Conservation (phyloP, 2,113 vertebrate species). For the Leucopsar rothschildi region DNA sequence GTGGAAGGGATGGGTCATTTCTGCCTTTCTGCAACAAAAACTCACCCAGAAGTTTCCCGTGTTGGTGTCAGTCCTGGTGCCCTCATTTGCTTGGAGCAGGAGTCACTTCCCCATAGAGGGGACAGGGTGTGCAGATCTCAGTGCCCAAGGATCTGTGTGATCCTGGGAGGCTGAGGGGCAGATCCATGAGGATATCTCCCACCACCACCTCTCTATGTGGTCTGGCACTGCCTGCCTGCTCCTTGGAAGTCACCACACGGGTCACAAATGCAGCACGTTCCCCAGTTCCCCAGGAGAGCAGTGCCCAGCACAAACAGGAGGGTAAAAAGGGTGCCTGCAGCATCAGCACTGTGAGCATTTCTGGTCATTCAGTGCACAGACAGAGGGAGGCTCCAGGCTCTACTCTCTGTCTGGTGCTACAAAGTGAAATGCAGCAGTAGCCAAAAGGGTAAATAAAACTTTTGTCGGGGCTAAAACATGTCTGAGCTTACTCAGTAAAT, state of each 20-base stretch:
- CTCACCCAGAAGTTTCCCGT: constrained; percentile 7
- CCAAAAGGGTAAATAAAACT: constrained; percentile 33
- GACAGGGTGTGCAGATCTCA: not conserved
- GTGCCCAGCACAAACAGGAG: not conserved
- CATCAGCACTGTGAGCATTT: constrained; percentile 27
- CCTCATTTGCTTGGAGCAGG: not conserved
- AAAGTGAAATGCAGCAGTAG: constrained; percentile 41
- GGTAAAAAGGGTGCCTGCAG: not conserved
- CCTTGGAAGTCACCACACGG: not conserved
- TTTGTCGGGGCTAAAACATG: not conserved
- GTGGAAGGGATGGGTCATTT: not conserved
- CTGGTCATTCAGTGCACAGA: constrained; percentile 9
- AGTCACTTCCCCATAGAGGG: not conserved
- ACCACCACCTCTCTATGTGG: not conserved
- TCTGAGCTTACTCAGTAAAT: constrained; percentile 10
- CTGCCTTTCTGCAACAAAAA: not conserved
- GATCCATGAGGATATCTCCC: not conserved
- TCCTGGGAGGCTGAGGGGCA: not conserved
- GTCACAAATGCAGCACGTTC: not conserved
- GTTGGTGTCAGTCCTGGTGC: not conserved
- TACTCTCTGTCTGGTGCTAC: not conserved
- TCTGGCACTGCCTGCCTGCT: not conserved
- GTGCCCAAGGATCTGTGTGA: not conserved
- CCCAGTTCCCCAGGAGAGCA: not conserved
- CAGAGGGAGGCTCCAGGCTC: constrained; percentile 10